These are phyloP conservation scores for Osmerus mordax DNA, from an alignment of 2,113 vertebrate species.

Conservation along the genomic window DNA sequence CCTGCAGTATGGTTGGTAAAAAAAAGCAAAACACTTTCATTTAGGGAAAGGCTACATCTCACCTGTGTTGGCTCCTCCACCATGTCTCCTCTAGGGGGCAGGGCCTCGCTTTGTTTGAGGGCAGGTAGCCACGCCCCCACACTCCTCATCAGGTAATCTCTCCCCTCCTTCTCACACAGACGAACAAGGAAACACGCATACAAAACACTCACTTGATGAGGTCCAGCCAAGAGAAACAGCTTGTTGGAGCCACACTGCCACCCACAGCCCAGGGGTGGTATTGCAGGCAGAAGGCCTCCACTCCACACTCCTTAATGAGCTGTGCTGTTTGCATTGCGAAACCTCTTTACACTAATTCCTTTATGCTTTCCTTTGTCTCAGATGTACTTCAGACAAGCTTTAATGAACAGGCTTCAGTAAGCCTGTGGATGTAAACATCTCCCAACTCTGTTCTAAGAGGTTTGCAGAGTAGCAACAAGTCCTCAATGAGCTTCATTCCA, in stretches of 20 bases:
- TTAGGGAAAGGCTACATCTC: conserved; percentile 15
- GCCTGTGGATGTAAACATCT: too few species aligned
- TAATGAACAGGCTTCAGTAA: too few species aligned
- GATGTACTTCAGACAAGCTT: too few species aligned
- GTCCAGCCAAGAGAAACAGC: background rate
- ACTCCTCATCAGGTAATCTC: conserved; percentile 74
- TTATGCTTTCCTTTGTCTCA: too few species aligned
- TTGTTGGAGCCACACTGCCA: conserved; percentile 50
- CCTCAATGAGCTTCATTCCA: background rate
- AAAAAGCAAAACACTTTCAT: too few species aligned
- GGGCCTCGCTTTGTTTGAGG: conserved; percentile 54
- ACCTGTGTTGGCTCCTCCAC: conserved; percentile 62
- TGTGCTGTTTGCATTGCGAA: too few species aligned
- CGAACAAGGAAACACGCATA: background rate
- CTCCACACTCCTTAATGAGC: too few species aligned
- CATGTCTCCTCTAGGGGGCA: conserved; percentile 28
- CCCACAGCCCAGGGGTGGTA: conserved; percentile 45
- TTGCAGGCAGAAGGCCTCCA: conserved; percentile 5
- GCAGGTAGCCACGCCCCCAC: conserved; percentile 71
- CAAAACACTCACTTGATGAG: conserved; percentile 1
- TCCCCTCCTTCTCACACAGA: conserved; percentile 68
- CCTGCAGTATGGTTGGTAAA: too few species aligned
- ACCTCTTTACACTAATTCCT: too few species aligned
- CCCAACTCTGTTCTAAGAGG: too few species aligned
- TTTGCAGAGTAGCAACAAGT: too few species aligned